Evolutionary conservation across 2,888 invertebrate genomes (phyloP), one percentile per base, ranked within the genome.

Genomic region (Zaprionus lineosus): DNA sequence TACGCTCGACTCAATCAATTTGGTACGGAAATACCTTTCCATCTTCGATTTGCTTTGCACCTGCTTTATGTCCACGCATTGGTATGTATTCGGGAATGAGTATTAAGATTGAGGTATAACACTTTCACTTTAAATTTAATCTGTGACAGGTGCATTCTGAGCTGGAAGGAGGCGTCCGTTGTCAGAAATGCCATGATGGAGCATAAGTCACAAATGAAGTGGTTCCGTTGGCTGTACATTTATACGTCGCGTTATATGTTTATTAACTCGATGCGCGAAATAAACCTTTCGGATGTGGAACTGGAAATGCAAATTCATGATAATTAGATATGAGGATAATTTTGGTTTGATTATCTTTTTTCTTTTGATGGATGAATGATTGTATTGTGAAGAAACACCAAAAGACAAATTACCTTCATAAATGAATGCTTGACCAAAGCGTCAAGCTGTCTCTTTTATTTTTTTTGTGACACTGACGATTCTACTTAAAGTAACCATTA

Each of bases 191-290:
- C 98, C 2, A 98, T 98, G 97, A 91, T 92, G 68, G 92, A 93
- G 50, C 98, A 99, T 89, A 91, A 92, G 72, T 96, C 97, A n/a
- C 99, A 99, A 90, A 93, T 97, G 91, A 93, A 96, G 28, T 99
- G 99, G 99, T 99, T 96, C 90, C 93, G 99, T 51, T 93, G 93
- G 87, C 91, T 99, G 2, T 99, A 98, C 87, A 93, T 98, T 78
- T 87, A 93, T 31, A 95, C 97, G 90, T 98, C 98, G 8, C 93
- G 97, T 48, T 98, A 98, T 88, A 94, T 97, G 91, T 92, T 96
- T 71, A 94, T 98, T 63, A 98, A 98, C 89, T 96, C 97, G 1
- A 91, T 97, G 52, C 93, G 94, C 70, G 93, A 94, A 88, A 93
- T 96, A 82, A 94, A 93, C 87, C 90, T 94, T 9, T 92, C 94